Evolutionary conservation across 2,888 invertebrate species (phyloP).

Genomic region (Gasteruption jaculator): DNA sequence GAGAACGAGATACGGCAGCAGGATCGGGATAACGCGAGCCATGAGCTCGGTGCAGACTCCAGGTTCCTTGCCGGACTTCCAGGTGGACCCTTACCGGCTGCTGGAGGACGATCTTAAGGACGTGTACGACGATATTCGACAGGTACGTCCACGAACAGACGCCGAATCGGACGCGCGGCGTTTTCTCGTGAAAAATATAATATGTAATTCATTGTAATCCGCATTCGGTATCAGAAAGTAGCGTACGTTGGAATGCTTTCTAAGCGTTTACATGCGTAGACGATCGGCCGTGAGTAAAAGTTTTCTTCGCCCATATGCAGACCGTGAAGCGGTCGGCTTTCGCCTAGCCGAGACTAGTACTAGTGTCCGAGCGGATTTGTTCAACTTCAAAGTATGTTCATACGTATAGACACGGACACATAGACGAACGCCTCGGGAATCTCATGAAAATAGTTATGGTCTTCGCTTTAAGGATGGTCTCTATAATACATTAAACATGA

Average conservation of each 20-base stretch:
- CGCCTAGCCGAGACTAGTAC: too few relatives aligned
- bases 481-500: too few relatives aligned
- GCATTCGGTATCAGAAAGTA: too few relatives aligned
- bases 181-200: slow-evolving; percentile 5
- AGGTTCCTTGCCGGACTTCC: slow-evolving; percentile 74
- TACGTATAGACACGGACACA: too few relatives aligned
- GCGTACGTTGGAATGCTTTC: slow-evolving; percentile 27
- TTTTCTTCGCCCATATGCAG: slow-evolving; percentile 37
- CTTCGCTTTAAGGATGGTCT: too few relatives aligned
- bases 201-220: too few relatives aligned
- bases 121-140: slow-evolving; percentile 80
- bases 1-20: slow-evolving; percentile 31
- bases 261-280: slow-evolving; percentile 24
- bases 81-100: slow-evolving; percentile 82
- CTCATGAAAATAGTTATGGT: too few relatives aligned
- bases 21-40: slow-evolving; percentile 46
- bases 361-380: too few relatives aligned
- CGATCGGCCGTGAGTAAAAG: slow-evolving; percentile 35
- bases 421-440: too few relatives aligned
- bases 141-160: slow-evolving; percentile 58
- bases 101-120: slow-evolving; percentile 83
- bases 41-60: slow-evolving; percentile 76
- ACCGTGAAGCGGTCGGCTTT: slow-evolving; percentile 35
- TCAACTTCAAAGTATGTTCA: too few relatives aligned
- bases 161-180: slow-evolving; percentile 6